Evolutionary conservation across 1,140 invertebrate species (phyloP).

Genomic region (Periplaneta americana): DNA sequence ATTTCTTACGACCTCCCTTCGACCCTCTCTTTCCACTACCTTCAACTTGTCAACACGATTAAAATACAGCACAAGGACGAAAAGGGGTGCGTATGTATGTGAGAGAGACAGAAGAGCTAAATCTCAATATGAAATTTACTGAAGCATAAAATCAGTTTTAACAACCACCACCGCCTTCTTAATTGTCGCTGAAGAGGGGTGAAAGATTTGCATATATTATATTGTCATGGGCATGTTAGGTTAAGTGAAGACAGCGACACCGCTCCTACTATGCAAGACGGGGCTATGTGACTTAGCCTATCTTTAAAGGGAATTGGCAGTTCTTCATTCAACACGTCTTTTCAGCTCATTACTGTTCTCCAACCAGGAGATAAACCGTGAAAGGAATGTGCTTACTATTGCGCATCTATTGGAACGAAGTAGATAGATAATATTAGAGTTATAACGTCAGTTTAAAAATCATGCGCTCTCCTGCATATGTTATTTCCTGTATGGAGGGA

Average conservation of each 20-base stretch:
- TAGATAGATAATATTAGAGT: no score
- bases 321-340: no score
- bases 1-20: background rate
- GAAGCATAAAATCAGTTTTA: slow-evolving; percentile 9
- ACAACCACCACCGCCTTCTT: slow-evolving; percentile 7
- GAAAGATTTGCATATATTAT: slow-evolving; percentile 1
- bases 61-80: background rate
- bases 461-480: no score
- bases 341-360: no score
- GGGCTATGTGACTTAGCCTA: background rate
- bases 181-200: slow-evolving; percentile 1
- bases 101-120: background rate
- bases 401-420: no score
- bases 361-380: no score
- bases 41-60: slow-evolving; percentile 9
- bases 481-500: no score
- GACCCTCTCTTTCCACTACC: background rate
- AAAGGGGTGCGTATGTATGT: background rate
- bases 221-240: background rate
- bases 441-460: no score
- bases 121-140: slow-evolving; percentile 1
- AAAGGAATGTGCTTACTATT: no score
- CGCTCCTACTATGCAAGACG: background rate
- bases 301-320: no score
- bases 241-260: background rate